phyloP scores from a whole-genome alignment of 2,888 invertebrate species.

The Philereme vetulata region DNA sequence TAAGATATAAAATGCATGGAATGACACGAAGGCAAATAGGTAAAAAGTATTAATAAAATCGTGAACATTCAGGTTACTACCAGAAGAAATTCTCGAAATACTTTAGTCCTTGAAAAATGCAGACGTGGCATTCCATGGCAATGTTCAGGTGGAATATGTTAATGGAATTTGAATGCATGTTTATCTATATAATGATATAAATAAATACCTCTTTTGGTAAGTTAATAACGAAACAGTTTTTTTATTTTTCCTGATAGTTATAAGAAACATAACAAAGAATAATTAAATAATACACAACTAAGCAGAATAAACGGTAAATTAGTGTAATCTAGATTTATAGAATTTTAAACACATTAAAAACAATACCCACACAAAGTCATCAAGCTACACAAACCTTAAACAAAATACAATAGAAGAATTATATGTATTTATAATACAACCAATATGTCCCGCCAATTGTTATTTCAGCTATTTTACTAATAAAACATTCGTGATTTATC shows the following conservation, averaged over 20 bases:
- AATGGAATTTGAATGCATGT: slow-evolving; percentile 83
- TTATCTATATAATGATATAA: slow-evolving; percentile 71
- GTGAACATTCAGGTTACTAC: neutral
- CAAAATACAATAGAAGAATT: too few species aligned
- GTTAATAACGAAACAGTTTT: slow-evolving; percentile 56
- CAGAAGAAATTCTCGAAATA: slow-evolving; percentile 1
- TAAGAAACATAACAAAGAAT: slow-evolving; percentile 7
- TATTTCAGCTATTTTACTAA: too few species aligned
- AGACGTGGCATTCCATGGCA: slow-evolving; percentile 62
- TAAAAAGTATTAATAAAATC: neutral
- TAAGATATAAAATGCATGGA: slow-evolving; percentile 56
- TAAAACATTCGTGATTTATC: too few species aligned
- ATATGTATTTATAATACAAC: too few species aligned
- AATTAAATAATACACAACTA: neutral
- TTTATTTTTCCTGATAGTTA: slow-evolving; percentile 16
- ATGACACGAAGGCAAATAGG: slow-evolving; percentile 46
- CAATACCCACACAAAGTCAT: neutral
- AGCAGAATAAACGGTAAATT: neutral
- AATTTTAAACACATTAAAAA: too few species aligned
- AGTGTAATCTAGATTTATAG: too few species aligned
- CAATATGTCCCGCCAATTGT: too few species aligned
- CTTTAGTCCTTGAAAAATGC: slow-evolving; percentile 2
- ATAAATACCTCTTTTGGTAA: slow-evolving; percentile 83
- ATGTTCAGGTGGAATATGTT: slow-evolving; percentile 71
- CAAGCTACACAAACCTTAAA: neutral